phyloP scores from a whole-genome alignment of 2,113 vertebrate species.

The Xenus cinereus region DNA sequence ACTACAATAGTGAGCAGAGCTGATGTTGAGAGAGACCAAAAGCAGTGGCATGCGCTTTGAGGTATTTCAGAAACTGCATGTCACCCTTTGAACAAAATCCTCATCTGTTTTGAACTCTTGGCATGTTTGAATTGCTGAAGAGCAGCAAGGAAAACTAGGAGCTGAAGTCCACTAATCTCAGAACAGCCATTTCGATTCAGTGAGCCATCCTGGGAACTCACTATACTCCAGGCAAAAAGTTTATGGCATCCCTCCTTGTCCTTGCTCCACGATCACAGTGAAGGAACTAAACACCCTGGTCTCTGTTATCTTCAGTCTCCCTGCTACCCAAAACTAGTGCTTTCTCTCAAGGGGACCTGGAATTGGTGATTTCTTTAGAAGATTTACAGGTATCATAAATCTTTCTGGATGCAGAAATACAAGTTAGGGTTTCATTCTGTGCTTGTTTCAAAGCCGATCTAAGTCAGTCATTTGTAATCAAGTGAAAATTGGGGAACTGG shows the following conservation, averaged over 20 bases:
- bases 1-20: neutral
- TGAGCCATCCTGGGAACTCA: neutral
- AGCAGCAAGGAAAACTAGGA: neutral
- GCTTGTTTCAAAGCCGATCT: neutral
- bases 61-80: neutral
- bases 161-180: neutral
- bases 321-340: neutral
- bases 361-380: neutral
- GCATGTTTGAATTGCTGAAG: neutral
- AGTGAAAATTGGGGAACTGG: neutral
- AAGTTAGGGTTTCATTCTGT: neutral
- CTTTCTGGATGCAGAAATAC: neutral
- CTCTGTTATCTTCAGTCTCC: neutral
- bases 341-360: neutral
- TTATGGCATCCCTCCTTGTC: neutral
- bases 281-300: neutral
- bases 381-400: neutral
- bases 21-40: neutral
- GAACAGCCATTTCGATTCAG: neutral
- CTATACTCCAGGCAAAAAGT: neutral
- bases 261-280: neutral
- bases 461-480: neutral
- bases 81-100: neutral
- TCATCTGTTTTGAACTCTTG: neutral
- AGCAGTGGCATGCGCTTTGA: neutral